Evolutionary conservation across 2,113 vertebrate genomes (phyloP).

Genomic region (Muntiacus muntjak): DNA sequence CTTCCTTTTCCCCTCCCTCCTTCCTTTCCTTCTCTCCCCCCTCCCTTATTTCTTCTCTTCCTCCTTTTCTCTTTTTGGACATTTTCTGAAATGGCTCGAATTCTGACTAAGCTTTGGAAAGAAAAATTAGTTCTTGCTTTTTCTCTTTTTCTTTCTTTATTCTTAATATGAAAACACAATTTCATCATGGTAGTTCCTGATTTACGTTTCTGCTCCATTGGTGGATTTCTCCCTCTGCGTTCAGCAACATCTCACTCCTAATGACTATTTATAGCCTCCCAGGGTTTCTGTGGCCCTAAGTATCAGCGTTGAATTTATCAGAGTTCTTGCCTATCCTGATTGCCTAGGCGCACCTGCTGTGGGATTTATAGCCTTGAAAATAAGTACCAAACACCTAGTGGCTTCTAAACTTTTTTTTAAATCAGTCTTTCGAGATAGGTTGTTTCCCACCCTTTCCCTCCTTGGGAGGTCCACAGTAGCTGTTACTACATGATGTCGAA

Average conservation of each 20-base stretch:
- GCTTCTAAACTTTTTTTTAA: constrained; percentile 65
- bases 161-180: constrained; percentile 59
- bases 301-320: constrained; percentile 66
- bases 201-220: constrained; percentile 71
- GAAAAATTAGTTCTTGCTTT: constrained; percentile 19
- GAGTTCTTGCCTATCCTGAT: constrained; percentile 70
- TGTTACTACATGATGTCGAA: constrained; percentile 68
- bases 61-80: neutral
- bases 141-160: constrained; percentile 28
- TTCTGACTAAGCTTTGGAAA: constrained; percentile 1
- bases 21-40: rapidly evolving
- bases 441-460: constrained; percentile 60
- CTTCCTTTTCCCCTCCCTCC: neutral
- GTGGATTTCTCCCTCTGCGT: constrained; percentile 55
- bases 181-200: constrained; percentile 41
- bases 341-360: constrained; percentile 71
- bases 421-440: constrained; percentile 63
- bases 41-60: neutral
- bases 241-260: constrained; percentile 61
- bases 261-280: constrained; percentile 73
- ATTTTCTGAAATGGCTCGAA: constrained; percentile 45
- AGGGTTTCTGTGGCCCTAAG: constrained; percentile 72
- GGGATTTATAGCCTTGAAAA: constrained; percentile 77
- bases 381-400: constrained; percentile 75
- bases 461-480: constrained; percentile 68